Conservation (phyloP, 92 coral and sea anemone genomes). For the Bergia puertoricense region DNA sequence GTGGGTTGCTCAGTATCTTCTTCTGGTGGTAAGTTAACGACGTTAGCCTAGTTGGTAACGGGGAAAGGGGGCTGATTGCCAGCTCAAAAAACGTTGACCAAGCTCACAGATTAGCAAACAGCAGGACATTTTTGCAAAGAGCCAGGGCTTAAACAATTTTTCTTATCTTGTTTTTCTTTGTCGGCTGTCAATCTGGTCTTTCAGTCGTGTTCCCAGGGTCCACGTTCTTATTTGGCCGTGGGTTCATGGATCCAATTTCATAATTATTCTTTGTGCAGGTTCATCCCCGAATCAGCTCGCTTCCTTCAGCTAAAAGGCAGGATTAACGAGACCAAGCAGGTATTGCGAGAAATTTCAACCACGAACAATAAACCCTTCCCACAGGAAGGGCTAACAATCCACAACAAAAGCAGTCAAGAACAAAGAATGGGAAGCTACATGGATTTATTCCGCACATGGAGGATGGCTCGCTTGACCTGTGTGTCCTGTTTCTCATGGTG, state of each 20-base stretch:
- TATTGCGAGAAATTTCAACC: slow-evolving; percentile 44
- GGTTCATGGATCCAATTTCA: neutral
- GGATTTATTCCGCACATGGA: slow-evolving; percentile 66
- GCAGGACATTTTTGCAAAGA: too few species aligned
- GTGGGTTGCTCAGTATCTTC: slow-evolving; percentile 58
- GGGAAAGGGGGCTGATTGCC: too few species aligned
- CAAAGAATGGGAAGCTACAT: slow-evolving; percentile 43
- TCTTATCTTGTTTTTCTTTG: too few species aligned
- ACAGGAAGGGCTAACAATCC: slow-evolving; percentile 41
- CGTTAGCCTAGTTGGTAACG: too few species aligned
- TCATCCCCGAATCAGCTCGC: slow-evolving; percentile 71
- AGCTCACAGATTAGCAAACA: too few species aligned
- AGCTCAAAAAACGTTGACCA: too few species aligned
- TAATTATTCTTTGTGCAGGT: slow-evolving; percentile 37
- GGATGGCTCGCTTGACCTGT: slow-evolving; percentile 57
- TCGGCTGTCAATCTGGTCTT: too few species aligned
- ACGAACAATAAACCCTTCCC: slow-evolving; percentile 54
- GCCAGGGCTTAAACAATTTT: too few species aligned
- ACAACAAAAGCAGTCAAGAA: slow-evolving; percentile 27
- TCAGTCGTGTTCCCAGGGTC: too few species aligned
- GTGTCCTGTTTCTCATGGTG: slow-evolving; percentile 76
- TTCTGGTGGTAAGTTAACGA: slow-evolving; percentile 61
- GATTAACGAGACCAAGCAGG: slow-evolving; percentile 46
- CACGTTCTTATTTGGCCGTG: too few species aligned
- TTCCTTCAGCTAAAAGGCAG: slow-evolving; percentile 57